Percentiles rank a stretch among this genome's conserved stretches.
Evolutionary conservation across 2,113 vertebrate genomes (phyloP).

Genomic region (Camelus bactrianus): DNA sequence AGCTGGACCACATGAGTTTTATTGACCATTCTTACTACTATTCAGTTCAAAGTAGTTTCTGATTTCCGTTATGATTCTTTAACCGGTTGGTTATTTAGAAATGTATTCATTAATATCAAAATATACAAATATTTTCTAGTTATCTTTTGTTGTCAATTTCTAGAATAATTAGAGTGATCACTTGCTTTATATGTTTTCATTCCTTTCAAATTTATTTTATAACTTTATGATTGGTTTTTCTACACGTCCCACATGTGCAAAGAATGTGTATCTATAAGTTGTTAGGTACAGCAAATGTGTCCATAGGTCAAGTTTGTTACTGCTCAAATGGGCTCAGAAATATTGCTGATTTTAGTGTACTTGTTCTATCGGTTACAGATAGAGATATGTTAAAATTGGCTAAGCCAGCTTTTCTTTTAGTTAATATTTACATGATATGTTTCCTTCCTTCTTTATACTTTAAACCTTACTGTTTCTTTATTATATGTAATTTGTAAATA

Average conservation of each 20-base stretch:
- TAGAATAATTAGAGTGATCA: background rate
- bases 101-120: background rate
- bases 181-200: background rate
- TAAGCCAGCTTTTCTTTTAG: constrained; percentile 44
- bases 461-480: background rate
- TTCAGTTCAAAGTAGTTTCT: background rate
- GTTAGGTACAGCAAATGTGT: background rate
- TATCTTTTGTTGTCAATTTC: background rate
- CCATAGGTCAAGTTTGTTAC: background rate
- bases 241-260: background rate
- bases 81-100: background rate
- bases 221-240: background rate
- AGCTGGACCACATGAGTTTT: background rate
- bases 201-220: constrained; percentile 29
- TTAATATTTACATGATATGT: background rate
- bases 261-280: background rate
- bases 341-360: background rate
- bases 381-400: background rate
- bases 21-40: background rate
- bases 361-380: background rate
- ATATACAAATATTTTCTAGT: background rate
- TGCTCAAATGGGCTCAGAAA: background rate
- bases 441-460: background rate
- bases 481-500: background rate
- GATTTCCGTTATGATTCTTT: background rate